Evolutionary conservation across 2,113 vertebrate genomes (phyloP).

Genomic region (Cyprinodon variegatus): DNA sequence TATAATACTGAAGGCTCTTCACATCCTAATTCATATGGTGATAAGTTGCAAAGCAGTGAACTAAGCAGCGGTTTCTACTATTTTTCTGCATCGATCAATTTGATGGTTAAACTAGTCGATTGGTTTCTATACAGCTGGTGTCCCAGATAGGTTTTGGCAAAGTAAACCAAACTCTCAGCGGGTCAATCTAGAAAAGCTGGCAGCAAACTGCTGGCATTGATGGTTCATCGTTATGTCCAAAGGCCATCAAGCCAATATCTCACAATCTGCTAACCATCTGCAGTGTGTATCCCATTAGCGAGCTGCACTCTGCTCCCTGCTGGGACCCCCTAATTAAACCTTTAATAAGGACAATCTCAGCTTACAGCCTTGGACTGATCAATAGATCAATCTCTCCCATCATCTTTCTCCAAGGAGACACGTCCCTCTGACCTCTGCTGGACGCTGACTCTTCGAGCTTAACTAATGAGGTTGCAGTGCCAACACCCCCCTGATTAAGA

Average conservation of each 20-base stretch:
- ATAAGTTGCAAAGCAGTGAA: constrained; percentile 1
- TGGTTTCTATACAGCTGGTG: constrained; percentile 24
- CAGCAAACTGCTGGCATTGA: constrained; percentile 46
- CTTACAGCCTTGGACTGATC: constrained; percentile 61
- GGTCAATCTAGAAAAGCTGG: constrained; percentile 39
- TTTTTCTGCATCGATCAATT: background rate
- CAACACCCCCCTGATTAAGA: constrained; percentile 61
- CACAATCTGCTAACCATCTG: constrained; percentile 70
- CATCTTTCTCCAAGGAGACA: constrained; percentile 61
- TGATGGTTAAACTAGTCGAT: constrained; percentile 5
- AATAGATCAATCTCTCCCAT: constrained; percentile 74
- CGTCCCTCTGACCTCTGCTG: constrained; percentile 50
- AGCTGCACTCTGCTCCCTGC: constrained; percentile 21
- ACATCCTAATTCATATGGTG: background rate
- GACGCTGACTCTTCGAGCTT: constrained; percentile 49
- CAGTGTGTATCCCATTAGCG: constrained; percentile 27
- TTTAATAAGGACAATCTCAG: constrained; percentile 64
- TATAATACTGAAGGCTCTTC: background rate
- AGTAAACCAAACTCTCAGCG: constrained; percentile 10
- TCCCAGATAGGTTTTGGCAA: constrained; percentile 32
- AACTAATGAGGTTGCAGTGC: constrained; percentile 66
- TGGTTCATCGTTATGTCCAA: constrained; percentile 49
- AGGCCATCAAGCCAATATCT: constrained; percentile 50
- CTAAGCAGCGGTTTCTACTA: background rate
- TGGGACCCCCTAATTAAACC: constrained; percentile 69